Base-by-base conservation (phyloP, 2,113 vertebrate genomes). In the Anolis carolinensis region DNA sequence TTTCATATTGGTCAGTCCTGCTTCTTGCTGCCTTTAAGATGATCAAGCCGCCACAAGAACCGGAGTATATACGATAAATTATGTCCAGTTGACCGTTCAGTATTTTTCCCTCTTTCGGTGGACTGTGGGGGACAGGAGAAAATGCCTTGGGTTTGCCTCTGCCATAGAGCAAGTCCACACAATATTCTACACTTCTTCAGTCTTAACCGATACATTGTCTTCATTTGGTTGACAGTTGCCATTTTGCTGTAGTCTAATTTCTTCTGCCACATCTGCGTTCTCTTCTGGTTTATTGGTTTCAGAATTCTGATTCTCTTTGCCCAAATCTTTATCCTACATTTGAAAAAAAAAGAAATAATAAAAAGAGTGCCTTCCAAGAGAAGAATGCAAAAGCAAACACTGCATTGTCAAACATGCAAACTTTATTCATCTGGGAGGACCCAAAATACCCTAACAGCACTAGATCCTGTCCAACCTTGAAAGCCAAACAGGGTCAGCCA, bases 221-320 rank as follows among this genome's bases (percentile, higher is more conserved):
- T 96, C 96, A 80, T 95, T 96, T 65, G 94, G 95, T 89, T 95
- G 96, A 95, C 97, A 98, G 94, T 96, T 98, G 78, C 98, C 98
- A 5, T 99, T 99, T 81, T 98, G 97, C 34, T 97, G 97, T 27
- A 94, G 90, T 74, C 94, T 93, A 86, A 90, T 90, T 92, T 97
- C 91, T 76, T 94, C 96, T 90, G 79, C 91, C 96, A 96, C 92
- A 94, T 96, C 32, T 0, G 95, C 89, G 27, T 94, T 93, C 5
- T 96, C 95, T 63, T 96, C 95, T 67, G 79, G 85, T 89, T 97
- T 95, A 86, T 95, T 94, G n/a, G 94, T 96, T 62, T 93, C 95
- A 44, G 90, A 94, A 95, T 86, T 95, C 87, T 63, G 92, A 83
- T 95, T 94, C 30, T 96, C 96, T 91, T 96, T 94, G 93, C 81